phyloP scores from a whole-genome alignment of 1,140 invertebrate genomes.

The Drosophila pachea region DNA sequence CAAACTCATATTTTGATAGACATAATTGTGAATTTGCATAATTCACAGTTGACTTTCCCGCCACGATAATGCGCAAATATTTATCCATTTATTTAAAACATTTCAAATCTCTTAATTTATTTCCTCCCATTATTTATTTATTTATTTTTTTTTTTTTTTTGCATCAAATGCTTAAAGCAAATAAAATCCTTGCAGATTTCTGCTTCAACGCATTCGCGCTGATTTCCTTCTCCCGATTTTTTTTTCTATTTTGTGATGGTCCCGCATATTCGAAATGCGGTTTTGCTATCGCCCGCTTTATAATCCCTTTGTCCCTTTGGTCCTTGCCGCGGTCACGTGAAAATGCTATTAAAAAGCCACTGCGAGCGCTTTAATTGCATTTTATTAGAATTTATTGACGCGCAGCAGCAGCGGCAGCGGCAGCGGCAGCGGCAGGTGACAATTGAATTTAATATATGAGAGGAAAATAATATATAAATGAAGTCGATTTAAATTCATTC shows the following conservation, averaged over 20 bases:
- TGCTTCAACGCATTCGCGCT: slow-evolving; percentile 35
- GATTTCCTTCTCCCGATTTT: slow-evolving; percentile 57
- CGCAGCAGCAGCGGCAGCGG: slow-evolving; percentile 26
- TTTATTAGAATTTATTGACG: slow-evolving; percentile 48
- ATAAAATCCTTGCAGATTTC: slow-evolving; percentile 9
- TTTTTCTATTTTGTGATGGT: slow-evolving; percentile 35
- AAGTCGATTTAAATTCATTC: slow-evolving; percentile 10
- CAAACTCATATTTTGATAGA: slow-evolving; percentile 16
- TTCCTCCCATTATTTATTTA: neutral
- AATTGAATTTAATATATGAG: slow-evolving; percentile 1
- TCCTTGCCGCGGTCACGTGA: slow-evolving; percentile 45
- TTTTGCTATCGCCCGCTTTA: slow-evolving; percentile 30
- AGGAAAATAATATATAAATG: slow-evolving; percentile 1
- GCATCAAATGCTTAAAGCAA: slow-evolving; percentile 16
- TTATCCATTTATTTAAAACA: slow-evolving; percentile 28
- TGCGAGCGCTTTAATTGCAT: slow-evolving; percentile 40
- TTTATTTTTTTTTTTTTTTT: slow-evolving; percentile 32
- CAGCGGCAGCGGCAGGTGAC: no score
- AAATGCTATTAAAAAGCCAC: slow-evolving; percentile 44
- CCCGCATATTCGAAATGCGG: slow-evolving; percentile 48
- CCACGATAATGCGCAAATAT: slow-evolving; percentile 19
- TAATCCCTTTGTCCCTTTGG: slow-evolving; percentile 39
- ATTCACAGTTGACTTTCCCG: slow-evolving; percentile 40
- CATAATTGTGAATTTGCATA: slow-evolving; percentile 37
- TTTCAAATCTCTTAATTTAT: neutral